These are phyloP conservation scores for Sipunculus nudus DNA, from an alignment of 2,888 invertebrate genomes.

Conservation along the genomic window DNA sequence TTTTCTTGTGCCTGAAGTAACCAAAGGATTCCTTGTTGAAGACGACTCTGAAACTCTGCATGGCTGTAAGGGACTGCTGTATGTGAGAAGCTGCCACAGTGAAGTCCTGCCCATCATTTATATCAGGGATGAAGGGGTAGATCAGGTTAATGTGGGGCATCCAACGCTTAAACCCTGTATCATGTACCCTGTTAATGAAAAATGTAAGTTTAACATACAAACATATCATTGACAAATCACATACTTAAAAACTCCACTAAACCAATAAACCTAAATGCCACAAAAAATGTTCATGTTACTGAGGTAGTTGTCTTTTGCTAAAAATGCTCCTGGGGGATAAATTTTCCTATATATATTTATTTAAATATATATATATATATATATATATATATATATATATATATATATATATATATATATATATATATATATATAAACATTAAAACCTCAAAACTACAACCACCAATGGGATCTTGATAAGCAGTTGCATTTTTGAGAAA, in stretches of 20 bases:
- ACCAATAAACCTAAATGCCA: too few relatives aligned
- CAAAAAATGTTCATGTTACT: too few relatives aligned
- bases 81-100: not conserved
- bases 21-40: slow-evolving; percentile 24
- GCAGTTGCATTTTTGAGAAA: too few relatives aligned
- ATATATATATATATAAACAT: too few relatives aligned
- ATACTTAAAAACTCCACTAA: not conserved
- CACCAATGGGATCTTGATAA: too few relatives aligned
- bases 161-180: slow-evolving; percentile 12
- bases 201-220: not conserved
- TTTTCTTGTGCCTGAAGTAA: slow-evolving; percentile 20
- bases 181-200: slow-evolving; percentile 7
- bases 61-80: not conserved
- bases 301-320: too few relatives aligned
- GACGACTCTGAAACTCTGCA: slow-evolving; percentile 17
- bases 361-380: too few relatives aligned
- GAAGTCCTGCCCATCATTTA: not conserved
- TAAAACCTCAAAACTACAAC: too few relatives aligned
- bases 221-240: not conserved
- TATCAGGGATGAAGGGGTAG: slow-evolving; percentile 9
- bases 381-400: too few relatives aligned
- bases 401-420: too few relatives aligned
- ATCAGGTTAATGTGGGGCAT: slow-evolving; percentile 22
- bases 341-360: too few relatives aligned
- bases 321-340: too few relatives aligned